Percentiles rank a stretch among this genome's conserved stretches.
These are phyloP conservation scores for Catostomus latipinnis DNA, from an alignment of 2,797 vertebrate species.

Conservation along the genomic window DNA sequence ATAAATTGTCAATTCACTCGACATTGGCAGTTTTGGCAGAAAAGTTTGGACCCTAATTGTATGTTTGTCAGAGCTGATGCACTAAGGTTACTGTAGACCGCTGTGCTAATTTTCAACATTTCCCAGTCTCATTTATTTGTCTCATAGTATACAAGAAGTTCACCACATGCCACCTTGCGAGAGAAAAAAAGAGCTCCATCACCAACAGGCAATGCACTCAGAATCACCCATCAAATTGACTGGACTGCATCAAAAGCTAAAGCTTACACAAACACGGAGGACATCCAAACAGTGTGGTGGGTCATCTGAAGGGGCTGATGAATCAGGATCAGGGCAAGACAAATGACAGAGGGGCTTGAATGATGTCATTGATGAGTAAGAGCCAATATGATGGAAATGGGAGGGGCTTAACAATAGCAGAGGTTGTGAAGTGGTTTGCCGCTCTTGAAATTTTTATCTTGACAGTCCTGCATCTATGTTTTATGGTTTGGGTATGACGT, in stretches of 20 bases:
- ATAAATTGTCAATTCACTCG: too few relatives aligned
- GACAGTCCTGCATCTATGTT: background rate
- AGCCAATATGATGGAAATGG: background rate
- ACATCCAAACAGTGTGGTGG: constrained; percentile 3
- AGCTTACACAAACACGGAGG: constrained; percentile 29
- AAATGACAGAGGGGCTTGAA: background rate
- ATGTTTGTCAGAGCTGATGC: background rate
- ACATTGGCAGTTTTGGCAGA: too few relatives aligned
- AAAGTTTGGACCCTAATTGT: too few relatives aligned
- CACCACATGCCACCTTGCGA: constrained; percentile 29
- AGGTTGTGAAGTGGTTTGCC: background rate
- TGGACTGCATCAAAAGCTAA: constrained; percentile 42
- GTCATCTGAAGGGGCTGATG: constrained; percentile 14
- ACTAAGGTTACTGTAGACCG: background rate
- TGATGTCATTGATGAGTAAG: background rate
- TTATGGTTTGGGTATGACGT: background rate
- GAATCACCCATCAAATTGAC: constrained; percentile 19
- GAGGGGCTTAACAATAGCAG: background rate
- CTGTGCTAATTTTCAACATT: too few relatives aligned
- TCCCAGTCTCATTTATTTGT: too few relatives aligned
- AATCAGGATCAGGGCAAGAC: background rate
- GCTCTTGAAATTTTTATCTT: too few relatives aligned
- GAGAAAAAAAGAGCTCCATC: constrained; percentile 57
- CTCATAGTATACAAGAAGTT: constrained; percentile 20
- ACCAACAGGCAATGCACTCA: constrained; percentile 35